These are phyloP conservation scores for Loriculus beryllinus DNA, from an alignment of 2,797 vertebrate genomes.

Conservation along the genomic window DNA sequence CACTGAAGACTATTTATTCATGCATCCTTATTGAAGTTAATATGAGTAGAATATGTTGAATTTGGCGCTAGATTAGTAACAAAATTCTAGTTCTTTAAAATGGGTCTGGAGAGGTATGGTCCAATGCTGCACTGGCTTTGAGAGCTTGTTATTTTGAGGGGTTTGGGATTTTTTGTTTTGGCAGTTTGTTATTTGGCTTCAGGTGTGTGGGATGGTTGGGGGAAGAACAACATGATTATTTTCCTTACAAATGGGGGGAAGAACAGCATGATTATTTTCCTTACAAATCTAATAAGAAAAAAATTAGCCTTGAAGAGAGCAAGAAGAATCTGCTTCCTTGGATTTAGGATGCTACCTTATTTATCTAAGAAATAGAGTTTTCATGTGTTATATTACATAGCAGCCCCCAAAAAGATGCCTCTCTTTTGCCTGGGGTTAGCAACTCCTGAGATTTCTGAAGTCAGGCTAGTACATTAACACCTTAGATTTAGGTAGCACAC, in stretches of 20 bases:
- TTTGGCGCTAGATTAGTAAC: constrained; percentile 10
- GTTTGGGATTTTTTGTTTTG: neutral
- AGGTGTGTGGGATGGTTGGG: neutral
- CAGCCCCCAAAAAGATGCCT: constrained; percentile 13
- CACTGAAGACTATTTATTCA: neutral
- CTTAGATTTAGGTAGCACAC: constrained; percentile 60
- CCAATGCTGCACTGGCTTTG: neutral
- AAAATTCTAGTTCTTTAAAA: neutral
- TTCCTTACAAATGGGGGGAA: neutral
- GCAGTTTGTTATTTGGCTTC: neutral
- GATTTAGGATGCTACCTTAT: neutral
- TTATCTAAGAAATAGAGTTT: neutral
- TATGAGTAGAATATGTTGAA: neutral
- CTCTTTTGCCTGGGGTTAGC: constrained; percentile 62
- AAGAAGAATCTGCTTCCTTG: neutral
- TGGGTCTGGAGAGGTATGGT: neutral
- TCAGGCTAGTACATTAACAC: constrained; percentile 74
- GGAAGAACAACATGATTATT: neutral
- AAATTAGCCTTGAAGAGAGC: neutral
- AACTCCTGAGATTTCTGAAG: constrained; percentile 68
- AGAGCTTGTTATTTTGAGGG: neutral
- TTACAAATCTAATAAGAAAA: neutral
- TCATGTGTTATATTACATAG: neutral
- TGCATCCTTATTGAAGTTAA: neutral
- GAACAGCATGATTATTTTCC: neutral